Percentiles rank a stretch among this genome's conserved stretches.
These are phyloP conservation scores for Parotocinclus haroldoi DNA, from an alignment of 2,797 vertebrate genomes.

Conservation along the genomic window DNA sequence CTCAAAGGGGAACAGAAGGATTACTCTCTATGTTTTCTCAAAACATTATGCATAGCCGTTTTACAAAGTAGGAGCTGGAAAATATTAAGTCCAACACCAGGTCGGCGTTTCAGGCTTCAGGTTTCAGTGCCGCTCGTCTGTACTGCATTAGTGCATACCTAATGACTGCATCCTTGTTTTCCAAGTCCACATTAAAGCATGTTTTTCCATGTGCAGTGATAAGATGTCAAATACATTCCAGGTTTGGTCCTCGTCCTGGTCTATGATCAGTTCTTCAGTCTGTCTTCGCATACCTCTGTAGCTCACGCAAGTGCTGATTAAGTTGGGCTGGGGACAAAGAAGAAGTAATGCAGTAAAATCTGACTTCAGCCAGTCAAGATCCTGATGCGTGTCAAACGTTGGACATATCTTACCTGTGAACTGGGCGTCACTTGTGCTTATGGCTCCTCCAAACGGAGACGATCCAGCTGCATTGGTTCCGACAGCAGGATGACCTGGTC, in stretches of 20 bases:
- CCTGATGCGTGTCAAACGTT: background rate
- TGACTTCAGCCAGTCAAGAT: background rate
- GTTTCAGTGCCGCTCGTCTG: no score
- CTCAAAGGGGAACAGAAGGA: no score
- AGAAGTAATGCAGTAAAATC: background rate
- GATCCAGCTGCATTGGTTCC: constrained; percentile 31
- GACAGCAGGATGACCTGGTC: constrained; percentile 14
- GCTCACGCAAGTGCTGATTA: constrained; percentile 37
- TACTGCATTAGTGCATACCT: no score
- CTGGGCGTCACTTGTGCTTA: constrained; percentile 1
- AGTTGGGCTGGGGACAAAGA: constrained; percentile 34
- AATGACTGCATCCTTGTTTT: no score
- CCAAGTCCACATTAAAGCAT: background rate
- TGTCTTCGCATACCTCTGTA: constrained; percentile 33
- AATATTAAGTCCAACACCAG: no score
- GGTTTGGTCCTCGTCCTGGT: background rate
- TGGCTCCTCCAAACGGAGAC: constrained; percentile 32
- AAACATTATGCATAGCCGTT: no score
- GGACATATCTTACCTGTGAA: constrained; percentile 45
- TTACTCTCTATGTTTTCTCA: no score
- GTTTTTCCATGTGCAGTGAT: constrained; percentile 1
- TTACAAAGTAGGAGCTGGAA: no score
- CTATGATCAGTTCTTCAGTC: constrained; percentile 7
- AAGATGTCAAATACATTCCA: constrained; percentile 5
- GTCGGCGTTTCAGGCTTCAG: no score